Evolutionary conservation across 2,113 vertebrate species (phyloP).

Genomic region (Gopherus flavomarginatus): DNA sequence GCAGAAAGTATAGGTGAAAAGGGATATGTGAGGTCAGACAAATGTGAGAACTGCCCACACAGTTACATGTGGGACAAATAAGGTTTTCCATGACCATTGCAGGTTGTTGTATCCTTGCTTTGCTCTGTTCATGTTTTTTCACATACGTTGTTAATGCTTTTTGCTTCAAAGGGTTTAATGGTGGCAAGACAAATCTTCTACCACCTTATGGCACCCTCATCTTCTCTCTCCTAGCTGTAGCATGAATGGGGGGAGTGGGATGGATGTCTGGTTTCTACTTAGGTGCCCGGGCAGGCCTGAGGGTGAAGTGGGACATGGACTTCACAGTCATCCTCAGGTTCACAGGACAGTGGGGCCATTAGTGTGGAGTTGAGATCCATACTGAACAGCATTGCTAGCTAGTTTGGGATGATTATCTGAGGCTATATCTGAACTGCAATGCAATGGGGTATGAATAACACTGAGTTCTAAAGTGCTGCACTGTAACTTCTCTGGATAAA

Average conservation of each 20-base stretch:
- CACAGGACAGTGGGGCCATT: neutral
- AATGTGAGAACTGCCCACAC: neutral
- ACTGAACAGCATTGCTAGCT: neutral
- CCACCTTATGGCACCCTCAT: neutral
- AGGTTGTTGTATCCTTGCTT: neutral
- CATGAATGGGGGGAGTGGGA: too few relatives aligned
- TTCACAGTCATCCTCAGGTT: neutral
- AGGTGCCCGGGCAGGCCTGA: neutral
- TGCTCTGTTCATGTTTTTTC: neutral
- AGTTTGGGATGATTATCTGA: neutral
- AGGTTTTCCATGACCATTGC: neutral
- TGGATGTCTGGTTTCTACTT: neutral
- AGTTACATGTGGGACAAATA: neutral
- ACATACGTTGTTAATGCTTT: neutral
- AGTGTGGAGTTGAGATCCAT: neutral
- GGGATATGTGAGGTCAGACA: neutral
- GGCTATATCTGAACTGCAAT: neutral
- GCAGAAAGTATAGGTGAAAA: neutral
- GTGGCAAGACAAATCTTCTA: neutral
- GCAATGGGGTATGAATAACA: neutral
- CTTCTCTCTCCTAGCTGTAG: neutral
- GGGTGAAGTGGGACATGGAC: too few relatives aligned
- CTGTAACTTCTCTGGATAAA: neutral
- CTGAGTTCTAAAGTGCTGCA: neutral
- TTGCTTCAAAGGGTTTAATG: neutral